These are phyloP conservation scores for Odontamblyopus rebecca DNA, from an alignment of 2,797 vertebrate genomes.

Conservation along the genomic window DNA sequence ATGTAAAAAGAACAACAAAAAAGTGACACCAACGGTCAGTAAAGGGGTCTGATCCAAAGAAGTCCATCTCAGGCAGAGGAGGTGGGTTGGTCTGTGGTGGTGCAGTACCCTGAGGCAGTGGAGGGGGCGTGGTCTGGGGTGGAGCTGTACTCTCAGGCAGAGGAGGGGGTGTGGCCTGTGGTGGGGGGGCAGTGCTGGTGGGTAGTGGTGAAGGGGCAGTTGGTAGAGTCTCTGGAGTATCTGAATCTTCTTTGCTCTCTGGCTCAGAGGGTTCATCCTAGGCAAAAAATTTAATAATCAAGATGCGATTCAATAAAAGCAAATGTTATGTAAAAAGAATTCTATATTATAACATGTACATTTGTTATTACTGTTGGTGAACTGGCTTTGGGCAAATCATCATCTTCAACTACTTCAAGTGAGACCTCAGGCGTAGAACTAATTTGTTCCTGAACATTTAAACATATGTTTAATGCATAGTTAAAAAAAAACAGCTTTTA, in stretches of 20 bases:
- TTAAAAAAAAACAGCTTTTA: not conserved
- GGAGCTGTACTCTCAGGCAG: slow-evolving; percentile 66
- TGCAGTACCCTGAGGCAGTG: slow-evolving; percentile 61
- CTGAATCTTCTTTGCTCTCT: slow-evolving; percentile 75
- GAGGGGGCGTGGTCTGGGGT: slow-evolving; percentile 69
- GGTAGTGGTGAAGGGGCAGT: slow-evolving; percentile 72
- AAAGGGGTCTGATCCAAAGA: slow-evolving; percentile 95
- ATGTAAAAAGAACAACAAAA: not conserved
- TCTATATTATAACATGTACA: not conserved
- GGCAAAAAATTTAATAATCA: not conserved
- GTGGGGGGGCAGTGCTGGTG: slow-evolving; percentile 62
- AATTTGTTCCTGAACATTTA: slow-evolving; percentile 43
- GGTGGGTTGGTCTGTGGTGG: slow-evolving; percentile 77
- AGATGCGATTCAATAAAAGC: not conserved
- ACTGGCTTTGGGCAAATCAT: slow-evolving; percentile 57
- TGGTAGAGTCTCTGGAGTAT: slow-evolving; percentile 75
- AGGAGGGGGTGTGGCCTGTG: slow-evolving; percentile 74
- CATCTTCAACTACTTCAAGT: slow-evolving; percentile 54
- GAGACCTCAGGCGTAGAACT: slow-evolving; percentile 37
- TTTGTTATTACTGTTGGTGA: slow-evolving; percentile 61
- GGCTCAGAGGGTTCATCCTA: slow-evolving; percentile 84
- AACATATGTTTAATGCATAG: not conserved
- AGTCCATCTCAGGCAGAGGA: slow-evolving; percentile 85
- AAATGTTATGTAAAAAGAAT: not conserved
- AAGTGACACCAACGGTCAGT: slow-evolving; percentile 87